Evolutionary conservation across 2,888 invertebrate genomes (phyloP).

Genomic region (Sinotaia quadrata): DNA sequence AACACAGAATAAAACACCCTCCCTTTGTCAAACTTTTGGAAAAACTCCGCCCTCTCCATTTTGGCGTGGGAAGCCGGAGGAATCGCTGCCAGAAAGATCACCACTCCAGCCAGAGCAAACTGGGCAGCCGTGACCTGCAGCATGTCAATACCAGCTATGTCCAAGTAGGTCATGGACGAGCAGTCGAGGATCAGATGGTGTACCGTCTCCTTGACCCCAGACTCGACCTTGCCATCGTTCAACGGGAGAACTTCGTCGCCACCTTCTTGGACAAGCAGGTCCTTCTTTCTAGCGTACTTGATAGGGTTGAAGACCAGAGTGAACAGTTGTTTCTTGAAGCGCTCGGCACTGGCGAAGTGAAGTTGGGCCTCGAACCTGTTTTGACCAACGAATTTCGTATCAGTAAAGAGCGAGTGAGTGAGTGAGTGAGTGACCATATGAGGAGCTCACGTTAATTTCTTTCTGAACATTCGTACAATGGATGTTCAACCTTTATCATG

Average conservation of each 20-base stretch:
- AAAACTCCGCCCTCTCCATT: slow-evolving; percentile 48
- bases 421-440: no score
- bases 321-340: slow-evolving; percentile 33
- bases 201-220: neutral
- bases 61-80: slow-evolving; percentile 43
- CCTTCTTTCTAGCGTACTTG: no score
- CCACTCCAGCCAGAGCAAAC: slow-evolving; percentile 36
- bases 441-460: no score
- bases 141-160: slow-evolving; percentile 57
- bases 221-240: no score
- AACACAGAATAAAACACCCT: slow-evolving; percentile 47
- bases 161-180: slow-evolving; percentile 59
- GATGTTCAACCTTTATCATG: no score
- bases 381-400: no score
- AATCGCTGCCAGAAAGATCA: slow-evolving; percentile 53
- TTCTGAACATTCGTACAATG: no score
- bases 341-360: slow-evolving; percentile 33
- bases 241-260: no score
- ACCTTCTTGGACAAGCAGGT: no score
- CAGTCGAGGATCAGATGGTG: slow-evolving; percentile 57
- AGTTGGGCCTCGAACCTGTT: slow-evolving; percentile 33
- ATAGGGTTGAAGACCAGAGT: slow-evolving; percentile 18
- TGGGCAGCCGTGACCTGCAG: slow-evolving; percentile 53
- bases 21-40: slow-evolving; percentile 40
- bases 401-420: no score